Percentiles rank a stretch among this genome's conserved stretches.
phyloP scores from a whole-genome alignment of 2,797 vertebrate species.

The Alfaro cultratus region DNA sequence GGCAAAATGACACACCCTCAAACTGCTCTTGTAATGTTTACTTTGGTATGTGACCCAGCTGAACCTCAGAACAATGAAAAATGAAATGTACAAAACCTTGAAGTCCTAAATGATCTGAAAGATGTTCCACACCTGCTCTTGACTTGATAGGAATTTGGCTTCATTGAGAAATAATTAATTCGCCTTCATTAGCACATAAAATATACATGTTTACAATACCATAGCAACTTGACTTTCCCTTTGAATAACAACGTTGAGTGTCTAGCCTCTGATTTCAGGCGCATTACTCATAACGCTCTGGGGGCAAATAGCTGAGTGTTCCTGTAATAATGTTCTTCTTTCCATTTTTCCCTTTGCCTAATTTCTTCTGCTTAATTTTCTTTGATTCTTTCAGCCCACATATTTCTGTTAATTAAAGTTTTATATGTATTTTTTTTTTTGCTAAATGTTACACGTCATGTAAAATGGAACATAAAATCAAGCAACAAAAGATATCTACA shows the following conservation, averaged over 20 bases:
- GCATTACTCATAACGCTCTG: slow-evolving; percentile 62
- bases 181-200: slow-evolving; percentile 13
- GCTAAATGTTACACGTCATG: slow-evolving; percentile 14
- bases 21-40: neutral
- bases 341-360: slow-evolving; percentile 36
- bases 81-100: neutral
- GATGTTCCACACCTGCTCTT: slow-evolving; percentile 6
- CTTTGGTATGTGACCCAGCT: slow-evolving; percentile 3
- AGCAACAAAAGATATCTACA: slow-evolving; percentile 10
- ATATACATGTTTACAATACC: slow-evolving; percentile 40
- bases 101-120: neutral
- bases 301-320: slow-evolving; percentile 67
- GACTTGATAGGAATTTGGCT: slow-evolving; percentile 2
- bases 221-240: slow-evolving; percentile 54
- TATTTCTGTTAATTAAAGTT: slow-evolving; percentile 14
- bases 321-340: slow-evolving; percentile 61
- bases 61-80: neutral
- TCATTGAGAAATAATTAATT: slow-evolving; percentile 11
- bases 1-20: neutral
- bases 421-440: neutral
- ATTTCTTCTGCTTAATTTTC: slow-evolving; percentile 21
- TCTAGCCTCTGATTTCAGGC: slow-evolving; percentile 58
- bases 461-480: slow-evolving; percentile 18
- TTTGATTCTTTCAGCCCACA: slow-evolving; percentile 1
- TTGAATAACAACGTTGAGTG: slow-evolving; percentile 55